Base-by-base conservation (phyloP, 1,140 invertebrate genomes). In the Chionoecetes opilio region DNA sequence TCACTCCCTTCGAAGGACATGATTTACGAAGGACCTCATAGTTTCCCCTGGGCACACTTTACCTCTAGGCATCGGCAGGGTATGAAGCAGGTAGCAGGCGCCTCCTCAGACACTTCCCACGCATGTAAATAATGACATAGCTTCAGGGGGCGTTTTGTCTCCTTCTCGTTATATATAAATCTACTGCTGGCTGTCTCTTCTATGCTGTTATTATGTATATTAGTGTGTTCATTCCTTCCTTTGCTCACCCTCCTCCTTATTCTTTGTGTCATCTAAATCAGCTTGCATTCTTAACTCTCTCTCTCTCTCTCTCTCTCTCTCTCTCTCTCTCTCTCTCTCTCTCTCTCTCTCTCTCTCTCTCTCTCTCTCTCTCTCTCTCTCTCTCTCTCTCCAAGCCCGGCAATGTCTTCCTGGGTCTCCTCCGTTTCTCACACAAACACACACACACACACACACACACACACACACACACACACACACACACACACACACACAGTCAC, bases 301-400 rank as follows among this genome's bases (percentile, higher is more conserved):
- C 63, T 75, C 63, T 75, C 63, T 75, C 63, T 75, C 53, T 63
- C 63, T 75, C 63, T 75, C 63, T 75, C 63, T 75, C 63, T 75
- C 63, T 75, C 63, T 75, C 63, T 75, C 63, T 75, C 63, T 75
- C 63, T 75, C 63, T 75, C 63, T 75, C 63, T 75, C 63, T 75
- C 63, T 75, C 63, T 75, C 63, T 75, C 63, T 75, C 63, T 75
- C 63, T 75, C 63, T 75, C 63, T 75, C 63, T 75, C 63, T 75
- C 63, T 63, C 53, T 63, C 53, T 63, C 53, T 63, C 53, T 63
- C 53, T 63, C 53, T 63, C 53, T 63, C 53, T 63, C 53, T 63
- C 53, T 63, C 53, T 63, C 53, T 63, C 53, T 63, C 53, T 63
- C 63, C 63, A 75, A 26, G 21, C n/a, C 63, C 63, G 63, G 63